Conservation (phyloP, 2,113 vertebrate species). For the Cervus canadensis region DNA sequence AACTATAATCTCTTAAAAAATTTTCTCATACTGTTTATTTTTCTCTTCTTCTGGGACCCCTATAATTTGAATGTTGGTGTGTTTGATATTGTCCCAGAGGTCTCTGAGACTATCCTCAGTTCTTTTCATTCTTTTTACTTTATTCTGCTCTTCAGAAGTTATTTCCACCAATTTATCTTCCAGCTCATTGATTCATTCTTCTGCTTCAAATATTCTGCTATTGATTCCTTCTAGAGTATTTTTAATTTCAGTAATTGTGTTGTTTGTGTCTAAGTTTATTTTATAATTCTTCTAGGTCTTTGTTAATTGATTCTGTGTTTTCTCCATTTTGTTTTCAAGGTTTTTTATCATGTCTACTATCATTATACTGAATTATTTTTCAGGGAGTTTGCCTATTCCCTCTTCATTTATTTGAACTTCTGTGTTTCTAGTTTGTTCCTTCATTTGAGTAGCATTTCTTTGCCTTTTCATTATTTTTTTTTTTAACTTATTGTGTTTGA, state of each 20-base stretch:
- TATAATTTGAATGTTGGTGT: neutral
- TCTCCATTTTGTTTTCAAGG: neutral
- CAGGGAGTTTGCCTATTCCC: neutral
- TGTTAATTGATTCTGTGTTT: neutral
- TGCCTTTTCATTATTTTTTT: neutral
- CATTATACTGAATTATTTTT: neutral
- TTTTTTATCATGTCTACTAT: neutral
- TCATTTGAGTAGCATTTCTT: neutral
- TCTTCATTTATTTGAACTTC: neutral
- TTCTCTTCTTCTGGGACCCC: neutral
- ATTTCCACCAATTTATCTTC: neutral
- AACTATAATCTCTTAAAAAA: neutral
- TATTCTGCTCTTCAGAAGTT: neutral
- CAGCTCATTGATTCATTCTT: neutral
- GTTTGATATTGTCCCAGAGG: neutral
- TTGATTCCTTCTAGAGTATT: neutral
- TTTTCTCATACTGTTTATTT: neutral
- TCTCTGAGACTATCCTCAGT: neutral
- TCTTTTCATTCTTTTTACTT: neutral
- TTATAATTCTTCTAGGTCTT: neutral
- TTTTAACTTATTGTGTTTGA: neutral
- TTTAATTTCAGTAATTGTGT: neutral
- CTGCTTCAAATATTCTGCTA: neutral
- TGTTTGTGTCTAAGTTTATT: neutral
- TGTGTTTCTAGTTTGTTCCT: neutral